Percentiles rank a stretch among this genome's conserved stretches.
Conservation (phyloP, 2,797 vertebrate genomes). For the Coccyzus lansbergi region DNA sequence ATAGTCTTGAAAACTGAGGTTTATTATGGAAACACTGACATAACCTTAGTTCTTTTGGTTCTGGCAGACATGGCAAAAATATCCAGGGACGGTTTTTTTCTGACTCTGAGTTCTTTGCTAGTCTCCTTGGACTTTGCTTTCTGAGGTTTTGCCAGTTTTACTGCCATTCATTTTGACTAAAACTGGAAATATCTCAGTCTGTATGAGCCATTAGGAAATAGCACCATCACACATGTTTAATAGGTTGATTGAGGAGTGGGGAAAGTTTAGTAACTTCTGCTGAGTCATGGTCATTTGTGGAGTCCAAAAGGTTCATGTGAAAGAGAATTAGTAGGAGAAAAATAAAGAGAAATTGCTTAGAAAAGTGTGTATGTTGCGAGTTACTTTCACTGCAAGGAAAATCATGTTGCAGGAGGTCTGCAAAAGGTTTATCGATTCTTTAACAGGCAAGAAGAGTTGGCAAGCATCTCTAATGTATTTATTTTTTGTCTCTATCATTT, state of each 20-base stretch:
- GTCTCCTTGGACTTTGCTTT: constrained; percentile 53
- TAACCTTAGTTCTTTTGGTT: constrained; percentile 48
- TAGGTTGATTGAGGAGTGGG: constrained; percentile 24
- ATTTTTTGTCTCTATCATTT: constrained; percentile 14
- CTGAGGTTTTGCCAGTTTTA: constrained; percentile 41
- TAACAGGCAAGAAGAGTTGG: constrained; percentile 9
- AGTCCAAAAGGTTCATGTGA: constrained; percentile 15
- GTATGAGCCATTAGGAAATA: constrained; percentile 39
- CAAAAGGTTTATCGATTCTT: constrained; percentile 30
- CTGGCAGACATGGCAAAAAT: constrained; percentile 35
- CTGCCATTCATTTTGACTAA: constrained; percentile 38
- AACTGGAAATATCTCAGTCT: constrained; percentile 15
- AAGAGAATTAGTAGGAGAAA: neutral
- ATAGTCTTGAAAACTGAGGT: constrained; percentile 37
- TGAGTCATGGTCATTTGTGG: constrained; percentile 28
- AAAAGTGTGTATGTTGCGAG: neutral
- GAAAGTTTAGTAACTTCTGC: constrained; percentile 30
- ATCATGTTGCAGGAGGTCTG: constrained; percentile 8
- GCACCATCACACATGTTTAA: constrained; percentile 19
- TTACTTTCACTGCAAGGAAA: constrained; percentile 28
- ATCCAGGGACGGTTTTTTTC: constrained; percentile 52
- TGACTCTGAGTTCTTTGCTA: constrained; percentile 22
- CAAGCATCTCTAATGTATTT: constrained; percentile 14
- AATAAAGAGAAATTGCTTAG: constrained; percentile 25
- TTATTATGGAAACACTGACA: constrained; percentile 70